phyloP scores from a whole-genome alignment of 2,888 invertebrate species.

The Clostera curtula region DNA sequence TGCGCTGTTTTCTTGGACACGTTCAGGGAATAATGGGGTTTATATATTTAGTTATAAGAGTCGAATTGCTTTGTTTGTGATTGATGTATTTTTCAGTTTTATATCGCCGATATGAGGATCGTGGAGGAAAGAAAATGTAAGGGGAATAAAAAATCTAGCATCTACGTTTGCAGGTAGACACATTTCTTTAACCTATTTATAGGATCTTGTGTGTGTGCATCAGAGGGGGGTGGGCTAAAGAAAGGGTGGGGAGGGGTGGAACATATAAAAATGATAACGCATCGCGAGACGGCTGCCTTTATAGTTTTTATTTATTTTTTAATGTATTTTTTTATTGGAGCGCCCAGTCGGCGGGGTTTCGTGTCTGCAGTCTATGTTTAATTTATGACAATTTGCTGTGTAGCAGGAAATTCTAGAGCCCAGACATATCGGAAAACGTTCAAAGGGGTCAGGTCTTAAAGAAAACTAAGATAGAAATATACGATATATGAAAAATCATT shows the following conservation, averaged over 20 bases:
- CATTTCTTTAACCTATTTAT: slow-evolving; percentile 75
- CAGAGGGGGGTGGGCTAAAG: slow-evolving; percentile 37
- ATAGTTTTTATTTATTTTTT: slow-evolving; percentile 73
- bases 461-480: too few relatives aligned
- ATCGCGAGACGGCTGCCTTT: slow-evolving; percentile 75
- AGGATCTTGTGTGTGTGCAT: slow-evolving; percentile 54
- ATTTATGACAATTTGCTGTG: slow-evolving; percentile 15
- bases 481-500: too few relatives aligned
- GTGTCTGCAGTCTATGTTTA: slow-evolving; percentile 21
- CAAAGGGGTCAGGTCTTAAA: too few relatives aligned
- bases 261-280: slow-evolving; percentile 76
- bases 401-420: too few relatives aligned
- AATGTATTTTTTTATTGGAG: slow-evolving; percentile 65
- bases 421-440: too few relatives aligned
- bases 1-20: slow-evolving; percentile 51
- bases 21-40: slow-evolving; percentile 24
- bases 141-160: slow-evolving; percentile 68
- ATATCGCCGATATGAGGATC: slow-evolving; percentile 75
- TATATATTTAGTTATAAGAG: slow-evolving; percentile 18
- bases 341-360: slow-evolving; percentile 26
- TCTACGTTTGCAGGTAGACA: slow-evolving; percentile 75
- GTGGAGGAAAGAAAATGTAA: slow-evolving; percentile 73
- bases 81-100: slow-evolving; percentile 74
- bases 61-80: slow-evolving; percentile 29
- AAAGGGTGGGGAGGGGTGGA: slow-evolving; percentile 41